phyloP scores from a whole-genome alignment of 2,888 invertebrate genomes.

The Hyposoter didymator region DNA sequence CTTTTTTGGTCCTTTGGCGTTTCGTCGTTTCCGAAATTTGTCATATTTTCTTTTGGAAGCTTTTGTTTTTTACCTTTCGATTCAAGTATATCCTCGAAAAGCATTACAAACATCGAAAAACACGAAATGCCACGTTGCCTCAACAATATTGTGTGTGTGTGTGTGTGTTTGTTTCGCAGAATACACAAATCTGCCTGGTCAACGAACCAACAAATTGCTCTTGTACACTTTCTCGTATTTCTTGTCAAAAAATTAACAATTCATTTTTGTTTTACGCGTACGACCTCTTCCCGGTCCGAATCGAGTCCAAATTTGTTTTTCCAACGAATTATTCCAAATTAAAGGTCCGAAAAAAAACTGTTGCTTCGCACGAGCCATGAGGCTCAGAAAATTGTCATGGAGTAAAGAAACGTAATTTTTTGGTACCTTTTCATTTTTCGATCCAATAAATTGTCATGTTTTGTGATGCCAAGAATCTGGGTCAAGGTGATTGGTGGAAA shows the following conservation, averaged over 20 bases:
- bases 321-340: slow-evolving; percentile 58
- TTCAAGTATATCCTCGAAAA: background rate
- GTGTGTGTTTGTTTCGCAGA: slow-evolving; percentile 17
- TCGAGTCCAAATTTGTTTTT: slow-evolving; percentile 53
- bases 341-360: background rate
- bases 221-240: background rate
- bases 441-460: slow-evolving; percentile 10
- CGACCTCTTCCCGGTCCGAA: slow-evolving; percentile 57
- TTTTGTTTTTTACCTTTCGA: background rate
- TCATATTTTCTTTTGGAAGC: background rate
- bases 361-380: background rate
- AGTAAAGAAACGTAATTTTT: background rate
- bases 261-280: slow-evolving; percentile 48
- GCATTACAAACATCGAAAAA: slow-evolving; percentile 27
- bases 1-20: slow-evolving; percentile 74
- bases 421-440: background rate
- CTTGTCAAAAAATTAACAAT: slow-evolving; percentile 19
- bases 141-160: slow-evolving; percentile 19
- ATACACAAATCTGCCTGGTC: slow-evolving; percentile 12
- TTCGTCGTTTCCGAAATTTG: slow-evolving; percentile 35
- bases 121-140: slow-evolving; percentile 38
- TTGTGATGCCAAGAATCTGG: background rate
- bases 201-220: slow-evolving; percentile 11
- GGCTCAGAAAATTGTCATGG: background rate
- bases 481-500: slow-evolving; percentile 47